Conservation (phyloP, 2,797 vertebrate species). For the Philypnodon macrostomus region DNA sequence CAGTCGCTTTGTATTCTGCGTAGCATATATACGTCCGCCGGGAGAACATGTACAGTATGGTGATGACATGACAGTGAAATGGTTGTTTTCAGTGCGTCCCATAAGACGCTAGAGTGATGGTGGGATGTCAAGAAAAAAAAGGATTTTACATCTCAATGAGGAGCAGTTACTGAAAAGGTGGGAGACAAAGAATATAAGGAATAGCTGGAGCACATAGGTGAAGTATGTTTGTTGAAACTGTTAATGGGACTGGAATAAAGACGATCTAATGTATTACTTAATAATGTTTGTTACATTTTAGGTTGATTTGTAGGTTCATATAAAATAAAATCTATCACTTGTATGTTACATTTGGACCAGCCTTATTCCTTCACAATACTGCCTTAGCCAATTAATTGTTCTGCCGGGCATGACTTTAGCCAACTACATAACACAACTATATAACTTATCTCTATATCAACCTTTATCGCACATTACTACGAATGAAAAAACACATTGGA, state of each 20-base stretch:
- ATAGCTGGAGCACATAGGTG: not conserved
- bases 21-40: not conserved
- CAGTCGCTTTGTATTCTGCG: conserved; percentile 3
- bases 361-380: no score
- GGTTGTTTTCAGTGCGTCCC: conserved; percentile 32
- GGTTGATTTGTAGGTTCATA: no score
- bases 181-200: conserved; percentile 19
- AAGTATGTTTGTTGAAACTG: conserved; percentile 3
- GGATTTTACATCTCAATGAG: conserved; percentile 45
- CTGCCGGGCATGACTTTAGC: no score
- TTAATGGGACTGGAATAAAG: not conserved
- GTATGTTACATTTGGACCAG: no score
- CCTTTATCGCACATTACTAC: no score
- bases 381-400: no score
- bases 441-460: no score
- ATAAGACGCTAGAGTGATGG: conserved; percentile 34
- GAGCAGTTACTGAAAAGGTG: conserved; percentile 23
- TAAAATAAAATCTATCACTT: no score
- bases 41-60: not conserved
- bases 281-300: no score
- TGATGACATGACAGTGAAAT: conserved; percentile 13
- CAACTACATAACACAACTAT: no score
- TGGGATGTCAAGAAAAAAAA: conserved; percentile 12
- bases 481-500: conserved; percentile 8
- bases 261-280: conserved; percentile 5